A percentile compares a stretch with the other conserved stretches of the same genome.
Evolutionary conservation across 2,888 invertebrate genomes (phyloP).

Genomic region (Diarsia rubi): DNA sequence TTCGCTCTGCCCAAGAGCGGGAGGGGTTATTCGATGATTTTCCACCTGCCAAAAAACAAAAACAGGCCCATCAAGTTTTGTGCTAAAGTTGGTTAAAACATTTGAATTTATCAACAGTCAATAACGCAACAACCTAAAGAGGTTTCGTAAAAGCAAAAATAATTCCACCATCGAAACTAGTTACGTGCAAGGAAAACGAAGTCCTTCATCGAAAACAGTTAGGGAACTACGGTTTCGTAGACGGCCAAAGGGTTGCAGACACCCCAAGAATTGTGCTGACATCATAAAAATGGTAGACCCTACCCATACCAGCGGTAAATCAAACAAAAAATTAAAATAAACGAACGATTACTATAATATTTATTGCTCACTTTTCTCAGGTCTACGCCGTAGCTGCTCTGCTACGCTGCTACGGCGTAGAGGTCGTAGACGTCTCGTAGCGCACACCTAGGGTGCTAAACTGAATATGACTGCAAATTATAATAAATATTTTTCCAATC

Average conservation of each 20-base stretch:
- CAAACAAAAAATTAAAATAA: constrained; percentile 6
- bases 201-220: too few relatives aligned
- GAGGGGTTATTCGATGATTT: too few relatives aligned
- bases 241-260: too few relatives aligned
- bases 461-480: not conserved
- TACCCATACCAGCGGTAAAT: not conserved
- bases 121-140: too few relatives aligned
- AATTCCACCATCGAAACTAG: too few relatives aligned
- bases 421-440: constrained; percentile 44
- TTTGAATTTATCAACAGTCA: not conserved
- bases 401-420: constrained; percentile 38
- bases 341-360: constrained; percentile 5
- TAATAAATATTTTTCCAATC: not conserved
- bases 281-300: not conserved
- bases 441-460: constrained; percentile 1
- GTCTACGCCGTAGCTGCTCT: constrained; percentile 52
- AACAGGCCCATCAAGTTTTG: too few relatives aligned
- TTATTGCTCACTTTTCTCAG: constrained; percentile 4
- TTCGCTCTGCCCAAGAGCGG: too few relatives aligned
- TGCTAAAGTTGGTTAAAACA: not conserved
- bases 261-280: not conserved
- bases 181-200: too few relatives aligned
- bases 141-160: too few relatives aligned
- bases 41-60: too few relatives aligned
- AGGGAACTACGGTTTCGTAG: too few relatives aligned